Conservation (phyloP, 2,113 vertebrate species). For the Aegotheles bennettii region DNA sequence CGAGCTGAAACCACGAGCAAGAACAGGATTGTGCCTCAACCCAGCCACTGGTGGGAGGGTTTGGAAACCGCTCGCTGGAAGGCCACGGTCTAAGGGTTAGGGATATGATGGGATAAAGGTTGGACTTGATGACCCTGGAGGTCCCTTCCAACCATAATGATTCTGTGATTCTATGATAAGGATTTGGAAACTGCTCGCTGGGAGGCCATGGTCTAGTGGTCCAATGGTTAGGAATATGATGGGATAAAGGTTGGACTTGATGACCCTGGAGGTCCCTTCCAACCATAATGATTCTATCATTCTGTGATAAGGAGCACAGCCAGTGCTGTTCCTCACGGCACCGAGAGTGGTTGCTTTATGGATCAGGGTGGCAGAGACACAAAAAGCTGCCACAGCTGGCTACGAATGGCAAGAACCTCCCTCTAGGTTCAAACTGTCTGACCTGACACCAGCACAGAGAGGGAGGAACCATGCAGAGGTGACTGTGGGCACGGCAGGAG, state of each 20-base stretch:
- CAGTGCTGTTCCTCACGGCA: not conserved
- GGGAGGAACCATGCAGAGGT: not conserved
- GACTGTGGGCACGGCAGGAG: not conserved
- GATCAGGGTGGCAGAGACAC: not conserved
- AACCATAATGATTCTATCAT: too few relatives aligned
- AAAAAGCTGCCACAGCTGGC: rapidly evolving
- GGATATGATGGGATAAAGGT: too few relatives aligned
- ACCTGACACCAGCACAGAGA: not conserved
- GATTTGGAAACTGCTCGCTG: too few relatives aligned
- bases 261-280: too few relatives aligned
- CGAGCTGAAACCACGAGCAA: not conserved
- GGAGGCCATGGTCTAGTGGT: too few relatives aligned
- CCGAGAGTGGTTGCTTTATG: not conserved
- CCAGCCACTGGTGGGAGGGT: not conserved
- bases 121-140: too few relatives aligned
- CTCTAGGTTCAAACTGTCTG: not conserved
- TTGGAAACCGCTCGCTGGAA: not conserved
- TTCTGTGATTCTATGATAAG: too few relatives aligned
- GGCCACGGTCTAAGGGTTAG: too few relatives aligned
- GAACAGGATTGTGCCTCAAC: not conserved
- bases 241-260: too few relatives aligned
- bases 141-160: too few relatives aligned
- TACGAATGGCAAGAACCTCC: not conserved
- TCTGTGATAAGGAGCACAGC: not conserved
- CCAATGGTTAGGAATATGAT: too few relatives aligned